Percentiles rank a stretch among this genome's conserved stretches.
These are phyloP conservation scores for Turritopsis dohrnii DNA, from an alignment of 30 jellyfish, hydroid and myxozoan genomes.

Conservation along the genomic window DNA sequence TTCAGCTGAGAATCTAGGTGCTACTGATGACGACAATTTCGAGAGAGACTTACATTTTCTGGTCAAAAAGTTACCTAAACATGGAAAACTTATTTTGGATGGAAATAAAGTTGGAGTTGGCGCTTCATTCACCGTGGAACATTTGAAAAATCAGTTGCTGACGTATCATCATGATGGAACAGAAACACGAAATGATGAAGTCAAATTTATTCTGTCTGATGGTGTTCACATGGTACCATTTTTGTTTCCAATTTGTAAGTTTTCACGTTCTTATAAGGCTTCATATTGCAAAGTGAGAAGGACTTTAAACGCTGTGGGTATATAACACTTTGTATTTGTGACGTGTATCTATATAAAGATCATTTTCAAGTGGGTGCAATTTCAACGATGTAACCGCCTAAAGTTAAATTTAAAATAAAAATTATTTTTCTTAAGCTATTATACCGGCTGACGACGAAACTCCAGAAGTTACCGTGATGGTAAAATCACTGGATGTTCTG, in stretches of 20 bases:
- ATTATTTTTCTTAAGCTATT: constrained; percentile 45
- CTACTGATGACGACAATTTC: constrained; percentile 65
- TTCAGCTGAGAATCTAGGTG: constrained; percentile 45
- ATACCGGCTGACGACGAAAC: constrained; percentile 81
- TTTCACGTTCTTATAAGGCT: not conserved
- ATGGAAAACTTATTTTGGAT: constrained; percentile 58
- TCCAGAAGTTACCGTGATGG: constrained; percentile 44
- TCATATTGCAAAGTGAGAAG: not conserved
- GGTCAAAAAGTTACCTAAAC: constrained; percentile 46
- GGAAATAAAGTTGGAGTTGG: constrained; percentile 55
- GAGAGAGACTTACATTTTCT: constrained; percentile 56
- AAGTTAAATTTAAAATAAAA: not conserved
- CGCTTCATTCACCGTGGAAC: constrained; percentile 51
- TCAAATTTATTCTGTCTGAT: constrained; percentile 60
- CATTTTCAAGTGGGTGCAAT: not conserved
- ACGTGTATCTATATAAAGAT: not conserved
- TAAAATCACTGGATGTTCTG: constrained; percentile 45
- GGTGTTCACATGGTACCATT: constrained; percentile 59
- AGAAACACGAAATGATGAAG: constrained; percentile 60
- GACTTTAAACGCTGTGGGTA: not conserved
- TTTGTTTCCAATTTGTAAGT: constrained; percentile 68
- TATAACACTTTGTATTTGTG: not conserved
- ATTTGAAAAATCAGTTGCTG: constrained; percentile 43
- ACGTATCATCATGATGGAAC: constrained; percentile 85
- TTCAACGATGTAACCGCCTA: not conserved